Evolutionary conservation across 1,140 invertebrate species (phyloP), one percentile per base, ranked within the genome.

Genomic region (Drosophila kikkawai): DNA sequence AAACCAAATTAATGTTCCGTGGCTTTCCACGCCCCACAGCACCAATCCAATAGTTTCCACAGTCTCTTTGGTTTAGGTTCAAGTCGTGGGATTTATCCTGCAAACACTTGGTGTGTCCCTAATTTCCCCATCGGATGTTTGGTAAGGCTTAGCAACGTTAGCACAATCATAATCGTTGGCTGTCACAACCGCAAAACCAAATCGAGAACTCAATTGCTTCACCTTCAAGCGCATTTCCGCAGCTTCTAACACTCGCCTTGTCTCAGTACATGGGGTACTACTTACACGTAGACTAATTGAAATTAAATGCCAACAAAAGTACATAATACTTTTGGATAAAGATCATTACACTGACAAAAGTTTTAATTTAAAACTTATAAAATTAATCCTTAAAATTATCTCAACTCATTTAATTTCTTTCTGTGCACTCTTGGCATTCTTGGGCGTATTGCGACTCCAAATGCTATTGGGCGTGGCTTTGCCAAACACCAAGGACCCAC

Each of bases 221-320:
- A 47, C 69, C 75, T 63, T 41, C 63, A 63, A 76, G 58, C 48
- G 34, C 83, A 71, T 53, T 60, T 19, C 51, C 51, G 51, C 63
- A 32, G 53, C n/a, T 22, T 37, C 39, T 41, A 42, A 47, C 50
- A 36, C 50, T 45, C 48, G 22, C 39, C 22, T 36, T 47, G 34
- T 36, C 41, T 47, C 61, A 22, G 26, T 17, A 47, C 42, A 12
- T 29, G 8, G 19, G 2, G 7, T 48, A 57, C 51, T 55, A 6
- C 5, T 29, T 29, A 63, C 61, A 67, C 48, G 79, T 15, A 45
- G n/a, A 71, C 68, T 84, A 84, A 87, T 87, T 88, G 80, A 88
- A 88, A 79, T 84, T 69, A 84, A 84, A 80, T 67, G 67, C 53
- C 77, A 75, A 70, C 65, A 70, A 70, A 74, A 58, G 61, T 61